Evolutionary conservation across 2,113 vertebrate species (phyloP).

Genomic region (Elephantulus edwardii): DNA sequence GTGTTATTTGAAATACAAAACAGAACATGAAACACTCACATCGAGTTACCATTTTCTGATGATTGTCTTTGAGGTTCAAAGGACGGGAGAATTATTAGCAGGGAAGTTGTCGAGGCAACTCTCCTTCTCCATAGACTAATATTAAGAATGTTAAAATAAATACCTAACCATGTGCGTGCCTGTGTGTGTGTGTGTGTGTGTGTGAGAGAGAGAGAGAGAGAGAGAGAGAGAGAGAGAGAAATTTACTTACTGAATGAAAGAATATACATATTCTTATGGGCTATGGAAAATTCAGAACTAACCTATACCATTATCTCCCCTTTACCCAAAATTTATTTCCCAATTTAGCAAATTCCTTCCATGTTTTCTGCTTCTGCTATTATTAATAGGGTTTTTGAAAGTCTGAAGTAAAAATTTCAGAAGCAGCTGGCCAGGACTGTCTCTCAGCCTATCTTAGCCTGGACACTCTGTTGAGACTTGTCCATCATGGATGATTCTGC

Average conservation of each 20-base stretch:
- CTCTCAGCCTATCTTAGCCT: no score
- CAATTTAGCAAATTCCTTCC: no score
- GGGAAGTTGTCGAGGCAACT: neutral
- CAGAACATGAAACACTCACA: slow-evolving; percentile 41
- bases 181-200: no score
- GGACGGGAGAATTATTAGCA: neutral
- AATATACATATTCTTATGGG: neutral
- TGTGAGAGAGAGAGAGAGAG: no score
- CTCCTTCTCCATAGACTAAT: neutral
- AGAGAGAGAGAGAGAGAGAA: no score
- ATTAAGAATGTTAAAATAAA: slow-evolving; percentile 32
- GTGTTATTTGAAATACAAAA: slow-evolving; percentile 63
- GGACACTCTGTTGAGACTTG: no score
- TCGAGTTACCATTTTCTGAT: slow-evolving; percentile 66
- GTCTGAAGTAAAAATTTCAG: no score
- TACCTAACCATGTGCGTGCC: no score
- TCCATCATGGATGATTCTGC: no score
- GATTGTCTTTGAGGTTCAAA: slow-evolving; percentile 62
- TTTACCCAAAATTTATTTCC: slow-evolving; percentile 21
- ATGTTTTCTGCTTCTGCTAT: no score
- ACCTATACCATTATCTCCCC: neutral
- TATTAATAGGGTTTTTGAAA: no score
- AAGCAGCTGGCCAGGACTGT: no score
- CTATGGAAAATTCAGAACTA: slow-evolving; percentile 26
- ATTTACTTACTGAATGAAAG: slow-evolving; percentile 4